Conservation (phyloP, 2,797 vertebrate species). For the Oryzias sinensis region DNA sequence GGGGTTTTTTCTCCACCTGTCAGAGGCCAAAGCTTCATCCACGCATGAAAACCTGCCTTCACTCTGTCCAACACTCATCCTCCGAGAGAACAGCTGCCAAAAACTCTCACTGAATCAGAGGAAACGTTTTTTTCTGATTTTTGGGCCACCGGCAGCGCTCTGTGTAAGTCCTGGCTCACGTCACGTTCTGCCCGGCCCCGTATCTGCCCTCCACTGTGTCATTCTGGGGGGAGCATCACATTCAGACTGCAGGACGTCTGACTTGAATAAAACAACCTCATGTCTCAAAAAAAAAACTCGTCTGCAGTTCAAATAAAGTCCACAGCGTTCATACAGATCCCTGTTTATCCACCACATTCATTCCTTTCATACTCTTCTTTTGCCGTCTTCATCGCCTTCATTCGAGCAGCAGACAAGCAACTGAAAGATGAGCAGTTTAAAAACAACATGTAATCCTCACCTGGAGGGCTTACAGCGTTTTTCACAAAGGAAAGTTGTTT, state of each 20-base stretch:
- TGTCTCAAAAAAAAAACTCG: slow-evolving; percentile 44
- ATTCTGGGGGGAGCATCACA: slow-evolving; percentile 52
- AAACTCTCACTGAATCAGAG: neutral
- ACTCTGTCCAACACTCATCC: slow-evolving; percentile 34
- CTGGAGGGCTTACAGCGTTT: slow-evolving; percentile 7
- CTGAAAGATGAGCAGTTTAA: slow-evolving; percentile 36
- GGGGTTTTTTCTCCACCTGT: slow-evolving; percentile 54
- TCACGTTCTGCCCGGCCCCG: slow-evolving; percentile 70
- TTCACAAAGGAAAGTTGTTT: slow-evolving; percentile 13
- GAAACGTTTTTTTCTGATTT: slow-evolving; percentile 51
- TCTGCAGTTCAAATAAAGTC: slow-evolving; percentile 32
- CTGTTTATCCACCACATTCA: neutral
- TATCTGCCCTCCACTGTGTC: slow-evolving; percentile 65
- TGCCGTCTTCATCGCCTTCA: slow-evolving; percentile 3
- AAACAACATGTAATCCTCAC: slow-evolving; percentile 39
- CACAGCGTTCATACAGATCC: slow-evolving; percentile 3
- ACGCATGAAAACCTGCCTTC: slow-evolving; percentile 39
- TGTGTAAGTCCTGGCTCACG: slow-evolving; percentile 61
- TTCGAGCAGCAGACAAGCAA: slow-evolving; percentile 38
- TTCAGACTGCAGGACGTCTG: slow-evolving; percentile 62
- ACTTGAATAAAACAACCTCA: slow-evolving; percentile 41
- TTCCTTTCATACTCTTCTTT: neutral
- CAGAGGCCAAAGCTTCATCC: slow-evolving; percentile 51
- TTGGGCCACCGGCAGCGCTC: slow-evolving; percentile 57
- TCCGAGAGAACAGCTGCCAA: slow-evolving; percentile 31